phyloP scores from a whole-genome alignment of 2,113 vertebrate genomes.

The Tautogolabrus adspersus region DNA sequence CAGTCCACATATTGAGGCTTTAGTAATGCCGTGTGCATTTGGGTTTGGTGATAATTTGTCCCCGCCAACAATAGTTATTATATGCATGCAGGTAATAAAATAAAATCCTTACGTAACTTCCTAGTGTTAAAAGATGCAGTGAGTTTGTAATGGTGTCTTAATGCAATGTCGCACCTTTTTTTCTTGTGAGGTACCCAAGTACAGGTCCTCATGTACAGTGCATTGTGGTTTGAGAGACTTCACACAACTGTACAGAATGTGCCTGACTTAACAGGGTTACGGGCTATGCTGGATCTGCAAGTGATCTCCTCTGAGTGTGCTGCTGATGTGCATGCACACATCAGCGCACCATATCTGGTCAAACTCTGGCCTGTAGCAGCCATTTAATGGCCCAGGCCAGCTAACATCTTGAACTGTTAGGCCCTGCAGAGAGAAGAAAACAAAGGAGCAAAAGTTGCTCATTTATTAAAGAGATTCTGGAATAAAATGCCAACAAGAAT shows the following conservation, averaged over 20 bases:
- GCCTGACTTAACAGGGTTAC: constrained; percentile 60
- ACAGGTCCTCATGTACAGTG: constrained; percentile 54
- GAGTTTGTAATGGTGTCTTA: constrained; percentile 20
- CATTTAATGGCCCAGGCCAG: constrained; percentile 93
- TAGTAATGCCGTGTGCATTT: neutral
- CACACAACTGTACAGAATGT: constrained; percentile 60
- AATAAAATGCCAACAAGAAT: constrained; percentile 59
- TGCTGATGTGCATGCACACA: constrained; percentile 72
- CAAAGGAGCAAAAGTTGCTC: constrained; percentile 93
- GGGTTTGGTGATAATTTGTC: neutral
- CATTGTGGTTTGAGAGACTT: constrained; percentile 42
- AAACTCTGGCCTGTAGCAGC: constrained; percentile 94
- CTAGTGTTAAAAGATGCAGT: neutral
- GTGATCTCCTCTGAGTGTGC: constrained; percentile 69
- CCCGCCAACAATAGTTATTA: neutral
- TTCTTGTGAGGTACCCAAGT: constrained; percentile 50
- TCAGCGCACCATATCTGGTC: constrained; percentile 79
- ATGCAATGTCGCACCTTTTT: constrained; percentile 51
- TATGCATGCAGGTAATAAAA: neutral
- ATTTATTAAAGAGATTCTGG: constrained; percentile 88
- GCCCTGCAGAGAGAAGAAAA: constrained; percentile 91
- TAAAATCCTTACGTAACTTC: too few species aligned
- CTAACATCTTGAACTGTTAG: constrained; percentile 94
- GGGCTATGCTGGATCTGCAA: constrained; percentile 67
- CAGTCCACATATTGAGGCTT: constrained; percentile 7